Base-by-base conservation (phyloP, 2,888 invertebrate genomes). In the Meteorus cinctellus region DNA sequence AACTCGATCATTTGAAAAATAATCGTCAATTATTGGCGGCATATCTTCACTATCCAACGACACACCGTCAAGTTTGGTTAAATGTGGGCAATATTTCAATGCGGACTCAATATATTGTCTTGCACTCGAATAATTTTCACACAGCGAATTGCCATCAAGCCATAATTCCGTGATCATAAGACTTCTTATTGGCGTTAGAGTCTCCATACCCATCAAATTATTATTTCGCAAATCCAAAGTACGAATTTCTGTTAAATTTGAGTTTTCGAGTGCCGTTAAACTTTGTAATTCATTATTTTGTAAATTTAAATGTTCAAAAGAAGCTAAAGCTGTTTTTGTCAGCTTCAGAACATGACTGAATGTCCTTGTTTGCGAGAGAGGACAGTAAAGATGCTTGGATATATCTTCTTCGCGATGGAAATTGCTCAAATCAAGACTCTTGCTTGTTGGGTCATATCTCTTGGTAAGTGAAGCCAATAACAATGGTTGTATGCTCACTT, bases 121-220 rank as follows among this genome's bases (percentile, higher is more conserved):
- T 0, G 92, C 90, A 72, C 92, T 92, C 0, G 89, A 91, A 83
- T 92, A 94, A 82, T 93, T 92, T 71, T 92, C 91, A 84, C 95
- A 95, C 0, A 96, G 82, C 0, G 94, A 94, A 90, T 96, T 96
- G 0, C 93, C 94, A 82, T 95, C 94, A 41, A 96, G 86, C 79
- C 88, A 90, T 10, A 96, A 83, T 62, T 91, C 90, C 3, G 85
- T 86, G 1, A 95, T 84, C 0, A 89, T 85, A 67, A 94, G 78
- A 0, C 87, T 81, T 55, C 84, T 85, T 0, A 91, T 82, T 10
- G 89, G 87, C 0, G 80, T 72, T 0, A 92, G 77, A 4, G 72
- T 48, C 4, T 84, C 83, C 77, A 85, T 84, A n/a, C 81, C 82
- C n/a, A 85, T 69, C 3, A 90, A 67, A 51, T 82, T 81, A 72